Evolutionary conservation across 2,797 vertebrate species (phyloP).

Genomic region (Clangula hyemalis): DNA sequence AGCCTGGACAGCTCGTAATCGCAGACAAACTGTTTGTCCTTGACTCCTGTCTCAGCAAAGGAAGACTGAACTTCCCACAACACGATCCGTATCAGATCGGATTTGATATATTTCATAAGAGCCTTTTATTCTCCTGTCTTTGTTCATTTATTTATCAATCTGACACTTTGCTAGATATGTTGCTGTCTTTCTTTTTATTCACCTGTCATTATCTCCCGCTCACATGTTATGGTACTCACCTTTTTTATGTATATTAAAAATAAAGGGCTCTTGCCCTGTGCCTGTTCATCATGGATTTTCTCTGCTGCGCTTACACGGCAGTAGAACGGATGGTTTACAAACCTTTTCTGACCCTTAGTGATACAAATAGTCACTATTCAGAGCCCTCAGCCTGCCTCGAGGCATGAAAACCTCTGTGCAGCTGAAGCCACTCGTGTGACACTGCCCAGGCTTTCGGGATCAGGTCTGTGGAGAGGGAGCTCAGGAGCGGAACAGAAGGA

Average conservation of each 20-base stretch:
- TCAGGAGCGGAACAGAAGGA: neutral
- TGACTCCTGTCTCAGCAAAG: slow-evolving; percentile 54
- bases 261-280: slow-evolving; percentile 39
- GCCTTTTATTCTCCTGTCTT: slow-evolving; percentile 72
- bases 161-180: slow-evolving; percentile 62
- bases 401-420: neutral
- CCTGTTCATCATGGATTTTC: slow-evolving; percentile 47
- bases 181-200: slow-evolving; percentile 65
- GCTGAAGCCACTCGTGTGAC: fast-evolving
- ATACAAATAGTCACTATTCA: neutral
- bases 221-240: slow-evolving; percentile 52
- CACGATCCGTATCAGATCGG: slow-evolving; percentile 64
- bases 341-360: slow-evolving; percentile 56
- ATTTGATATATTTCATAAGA: slow-evolving; percentile 75
- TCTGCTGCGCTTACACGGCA: slow-evolving; percentile 53
- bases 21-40: slow-evolving; percentile 62
- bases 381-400: neutral
- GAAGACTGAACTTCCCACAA: slow-evolving; percentile 63
- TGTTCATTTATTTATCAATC: slow-evolving; percentile 71
- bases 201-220: slow-evolving; percentile 59
- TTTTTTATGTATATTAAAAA: slow-evolving; percentile 68
- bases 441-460: neutral
- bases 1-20: slow-evolving; percentile 63
- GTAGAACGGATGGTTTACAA: slow-evolving; percentile 26
- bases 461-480: neutral